These are phyloP conservation scores for Toxotes lorentzi DNA, from an alignment of 2,797 vertebrate species.

Conservation along the genomic window DNA sequence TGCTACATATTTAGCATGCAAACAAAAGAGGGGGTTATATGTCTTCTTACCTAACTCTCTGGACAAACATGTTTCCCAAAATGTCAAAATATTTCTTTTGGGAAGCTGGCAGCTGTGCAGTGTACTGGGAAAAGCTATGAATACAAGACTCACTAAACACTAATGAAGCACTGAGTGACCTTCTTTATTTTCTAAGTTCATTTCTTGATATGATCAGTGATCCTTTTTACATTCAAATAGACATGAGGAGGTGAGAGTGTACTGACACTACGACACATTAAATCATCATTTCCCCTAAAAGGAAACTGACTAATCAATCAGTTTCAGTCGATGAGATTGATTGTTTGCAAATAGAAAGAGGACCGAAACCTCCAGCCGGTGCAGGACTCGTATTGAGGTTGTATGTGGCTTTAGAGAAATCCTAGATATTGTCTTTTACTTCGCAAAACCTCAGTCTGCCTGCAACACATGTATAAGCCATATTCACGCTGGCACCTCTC, in stretches of 20 bases:
- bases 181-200: not conserved
- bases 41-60: not conserved
- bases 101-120: not conserved
- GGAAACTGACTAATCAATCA: constrained; percentile 17
- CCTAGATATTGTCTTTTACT: constrained; percentile 22
- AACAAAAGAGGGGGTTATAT: not conserved
- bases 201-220: not conserved
- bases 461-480: constrained; percentile 34
- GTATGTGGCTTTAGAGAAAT: constrained; percentile 41
- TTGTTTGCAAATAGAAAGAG: constrained; percentile 29
- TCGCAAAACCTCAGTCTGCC: constrained; percentile 29
- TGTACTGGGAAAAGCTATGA: not conserved
- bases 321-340: constrained; percentile 37
- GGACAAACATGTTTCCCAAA: not conserved
- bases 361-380: constrained; percentile 8
- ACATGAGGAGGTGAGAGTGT: not conserved
- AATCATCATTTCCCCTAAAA: not conserved
- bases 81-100: not conserved
- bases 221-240: not conserved
- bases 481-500: constrained; percentile 50
- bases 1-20: not conserved
- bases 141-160: not conserved
- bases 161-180: not conserved
- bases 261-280: not conserved
- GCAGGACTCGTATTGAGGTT: constrained; percentile 22